phyloP scores from a whole-genome alignment of 1,140 invertebrate species.

The Telenomus remus region DNA sequence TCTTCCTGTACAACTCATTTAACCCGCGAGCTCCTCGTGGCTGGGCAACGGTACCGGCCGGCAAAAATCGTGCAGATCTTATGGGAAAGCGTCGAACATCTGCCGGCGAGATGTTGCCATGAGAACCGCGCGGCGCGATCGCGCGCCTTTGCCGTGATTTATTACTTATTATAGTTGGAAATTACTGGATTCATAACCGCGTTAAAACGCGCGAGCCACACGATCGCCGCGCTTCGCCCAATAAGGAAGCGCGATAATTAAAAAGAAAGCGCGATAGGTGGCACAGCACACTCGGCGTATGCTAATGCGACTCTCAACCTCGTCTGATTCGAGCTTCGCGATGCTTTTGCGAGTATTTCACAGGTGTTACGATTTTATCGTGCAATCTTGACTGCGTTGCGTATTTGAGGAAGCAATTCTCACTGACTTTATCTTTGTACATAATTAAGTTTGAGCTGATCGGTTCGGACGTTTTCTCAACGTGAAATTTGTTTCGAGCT shows the following conservation, averaged over 20 bases:
- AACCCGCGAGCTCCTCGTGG: constrained; percentile 27
- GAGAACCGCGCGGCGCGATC: constrained; percentile 38
- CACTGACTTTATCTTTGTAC: constrained; percentile 6
- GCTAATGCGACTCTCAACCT: constrained; percentile 30
- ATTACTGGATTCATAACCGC: constrained; percentile 58
- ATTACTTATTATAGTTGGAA: constrained; percentile 58
- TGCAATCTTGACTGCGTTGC: constrained; percentile 35
- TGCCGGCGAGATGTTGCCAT: constrained; percentile 29
- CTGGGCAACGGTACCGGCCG: constrained; percentile 31
- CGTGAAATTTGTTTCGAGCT: constrained; percentile 1
- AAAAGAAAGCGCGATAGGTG: constrained; percentile 54
- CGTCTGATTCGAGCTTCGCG: constrained; percentile 26
- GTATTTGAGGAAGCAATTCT: constrained; percentile 36
- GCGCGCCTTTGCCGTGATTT: constrained; percentile 41
- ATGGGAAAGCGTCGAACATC: constrained; percentile 54
- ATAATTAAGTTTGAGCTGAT: constrained; percentile 35
- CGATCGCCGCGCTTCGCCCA: constrained; percentile 19
- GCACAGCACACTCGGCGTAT: constrained; percentile 14
- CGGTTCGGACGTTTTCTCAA: constrained; percentile 24
- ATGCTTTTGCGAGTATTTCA: constrained; percentile 24
- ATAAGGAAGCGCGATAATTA: constrained; percentile 59
- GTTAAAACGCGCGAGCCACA: constrained; percentile 35
- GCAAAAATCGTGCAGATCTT: constrained; percentile 55
- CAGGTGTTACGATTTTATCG: constrained; percentile 45
- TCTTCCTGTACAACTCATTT: constrained; percentile 53